Evolutionary conservation across 1,140 invertebrate genomes (phyloP), one percentile per base, ranked within the genome.

Genomic region (Drosophila gunungcola): DNA sequence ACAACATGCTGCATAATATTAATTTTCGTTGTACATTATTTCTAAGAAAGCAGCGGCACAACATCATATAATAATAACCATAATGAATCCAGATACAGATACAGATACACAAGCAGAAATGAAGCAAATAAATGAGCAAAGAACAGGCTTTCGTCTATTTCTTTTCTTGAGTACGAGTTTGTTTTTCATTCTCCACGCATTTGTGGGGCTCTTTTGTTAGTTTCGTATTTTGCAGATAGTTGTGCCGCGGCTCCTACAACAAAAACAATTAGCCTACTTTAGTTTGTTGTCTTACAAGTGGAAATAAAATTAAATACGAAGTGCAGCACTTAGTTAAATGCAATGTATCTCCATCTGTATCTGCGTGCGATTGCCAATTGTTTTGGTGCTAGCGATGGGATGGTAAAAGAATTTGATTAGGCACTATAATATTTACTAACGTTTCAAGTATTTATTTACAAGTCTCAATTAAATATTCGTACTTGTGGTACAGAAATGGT

Each of bases 1-100:
- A 61, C 80, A 84, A 88, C 83, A 83, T 88, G 83, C 83, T 88
- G 83, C 84, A 88, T 88, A 89, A 83, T 89, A 88, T 88, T 88
- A 88, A 82, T 88, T 88, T 86, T 84, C 72, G 80, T 84, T 79
- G 80, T 79, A 79, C 73, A 69, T 78, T 83, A 74, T 78, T 82
- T 86, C 78, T 78, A 86, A 78, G 79, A 86, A 88, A 76, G 82
- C 81, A 49, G 61, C 21, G 60, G 46, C 80, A 79, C 54, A 76
- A 76, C 54, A 68, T 58, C 48, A 60, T 82, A 85, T 83, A 83
- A 88, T 88, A 85, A 88, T 86, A 85, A 67, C 73, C 61, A 78
- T 88, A 88, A 88, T 83, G 83, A 83, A 82, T 73, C 62, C 79
- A 82, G 63, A 77, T 70, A 70, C 49, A 69, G 12, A 76, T 69